Percentiles rank a stretch among this genome's conserved stretches.
phyloP scores from a whole-genome alignment of 2,113 vertebrate genomes.

The Aphyosemion australe region DNA sequence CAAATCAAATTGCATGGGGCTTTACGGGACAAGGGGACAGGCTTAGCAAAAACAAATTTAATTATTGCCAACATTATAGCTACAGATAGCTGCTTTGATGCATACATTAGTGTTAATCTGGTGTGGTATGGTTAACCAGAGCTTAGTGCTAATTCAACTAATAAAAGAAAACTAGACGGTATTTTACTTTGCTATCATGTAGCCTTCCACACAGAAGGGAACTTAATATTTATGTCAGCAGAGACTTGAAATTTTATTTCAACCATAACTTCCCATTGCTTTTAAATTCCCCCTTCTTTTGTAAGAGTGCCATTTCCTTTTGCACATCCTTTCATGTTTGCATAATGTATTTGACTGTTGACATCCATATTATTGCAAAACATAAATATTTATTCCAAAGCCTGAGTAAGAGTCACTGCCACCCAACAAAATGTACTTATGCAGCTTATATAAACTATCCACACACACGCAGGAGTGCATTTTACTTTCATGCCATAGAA shows the following conservation, averaged over 20 bases:
- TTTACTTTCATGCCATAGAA: constrained; percentile 16
- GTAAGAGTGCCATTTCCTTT: constrained; percentile 31
- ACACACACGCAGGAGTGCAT: constrained; percentile 13
- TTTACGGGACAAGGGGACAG: no score
- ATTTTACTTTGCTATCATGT: no score
- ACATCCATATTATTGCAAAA: constrained; percentile 51
- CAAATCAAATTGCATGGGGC: no score
- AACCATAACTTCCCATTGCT: neutral
- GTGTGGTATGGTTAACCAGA: no score
- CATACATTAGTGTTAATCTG: no score
- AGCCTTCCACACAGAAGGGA: no score
- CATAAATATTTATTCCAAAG: constrained; percentile 59
- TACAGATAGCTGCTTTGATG: no score
- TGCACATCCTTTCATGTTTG: constrained; percentile 33
- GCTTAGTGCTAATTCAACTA: no score
- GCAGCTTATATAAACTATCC: constrained; percentile 31
- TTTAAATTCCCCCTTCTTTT: constrained; percentile 19
- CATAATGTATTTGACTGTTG: constrained; percentile 56
- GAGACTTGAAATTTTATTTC: constrained; percentile 1
- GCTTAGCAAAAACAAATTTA: no score
- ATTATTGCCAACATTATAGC: no score
- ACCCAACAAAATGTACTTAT: constrained; percentile 19
- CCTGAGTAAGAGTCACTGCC: constrained; percentile 21
- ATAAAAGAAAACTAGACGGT: no score
- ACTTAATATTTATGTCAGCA: no score